Evolutionary conservation across 2,888 invertebrate genomes (phyloP).

Genomic region (Pyrochroa serraticornis): DNA sequence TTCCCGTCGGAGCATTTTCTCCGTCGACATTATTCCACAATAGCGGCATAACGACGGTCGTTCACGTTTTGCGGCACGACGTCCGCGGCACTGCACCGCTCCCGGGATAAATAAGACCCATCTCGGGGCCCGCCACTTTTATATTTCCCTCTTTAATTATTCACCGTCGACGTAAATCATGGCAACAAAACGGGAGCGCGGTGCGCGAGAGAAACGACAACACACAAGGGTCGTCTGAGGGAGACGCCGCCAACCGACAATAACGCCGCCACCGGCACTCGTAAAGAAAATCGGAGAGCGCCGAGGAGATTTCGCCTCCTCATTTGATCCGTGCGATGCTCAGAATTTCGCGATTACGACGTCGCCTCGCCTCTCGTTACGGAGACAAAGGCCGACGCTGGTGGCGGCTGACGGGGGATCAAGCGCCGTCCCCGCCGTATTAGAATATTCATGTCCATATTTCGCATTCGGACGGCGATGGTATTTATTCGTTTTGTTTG

Average conservation of each 20-base stretch:
- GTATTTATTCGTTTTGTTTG: constrained; percentile 29
- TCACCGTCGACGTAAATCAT: constrained; percentile 28
- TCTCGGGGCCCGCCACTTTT: constrained; percentile 23
- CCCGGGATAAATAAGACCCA: constrained; percentile 14
- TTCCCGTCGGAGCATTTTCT: too few species aligned
- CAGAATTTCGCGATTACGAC: constrained; percentile 37
- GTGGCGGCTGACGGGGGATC: constrained; percentile 39
- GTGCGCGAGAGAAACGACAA: constrained; percentile 5
- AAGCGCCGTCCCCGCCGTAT: constrained; percentile 29
- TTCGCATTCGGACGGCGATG: constrained; percentile 30
- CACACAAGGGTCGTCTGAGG: constrained; percentile 7
- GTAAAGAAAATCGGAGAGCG: constrained; percentile 24
- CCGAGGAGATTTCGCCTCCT: constrained; percentile 26
- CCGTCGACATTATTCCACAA: too few species aligned
- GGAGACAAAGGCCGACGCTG: constrained; percentile 38
- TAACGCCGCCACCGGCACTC: constrained; percentile 13
- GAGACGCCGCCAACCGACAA: constrained; percentile 14
- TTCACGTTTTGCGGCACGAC: background rate
- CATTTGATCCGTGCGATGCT: constrained; percentile 33
- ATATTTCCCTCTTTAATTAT: constrained; percentile 27
- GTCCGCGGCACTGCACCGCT: background rate
- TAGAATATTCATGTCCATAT: constrained; percentile 37
- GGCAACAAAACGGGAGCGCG: constrained; percentile 17
- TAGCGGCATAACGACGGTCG: background rate
- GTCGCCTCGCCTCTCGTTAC: constrained; percentile 30